Evolutionary conservation across 37 sponge, comb jelly and placozoan genomes (phyloP).

Genomic region (Haliclona indistincta): DNA sequence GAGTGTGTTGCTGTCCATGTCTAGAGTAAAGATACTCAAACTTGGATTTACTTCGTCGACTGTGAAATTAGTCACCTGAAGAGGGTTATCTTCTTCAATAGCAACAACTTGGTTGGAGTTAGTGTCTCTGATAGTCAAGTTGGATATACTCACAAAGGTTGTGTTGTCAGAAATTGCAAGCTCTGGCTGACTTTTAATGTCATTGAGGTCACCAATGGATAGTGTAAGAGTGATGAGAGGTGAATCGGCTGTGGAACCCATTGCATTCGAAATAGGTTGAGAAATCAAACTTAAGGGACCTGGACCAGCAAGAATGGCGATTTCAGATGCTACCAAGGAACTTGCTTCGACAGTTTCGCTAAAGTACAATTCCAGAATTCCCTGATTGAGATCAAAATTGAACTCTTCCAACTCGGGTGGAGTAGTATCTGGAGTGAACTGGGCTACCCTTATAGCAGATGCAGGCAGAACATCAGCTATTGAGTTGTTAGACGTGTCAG

Average conservation of each 20-base stretch:
- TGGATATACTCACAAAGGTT: slow-evolving; percentile 72
- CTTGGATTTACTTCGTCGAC: slow-evolving; percentile 60
- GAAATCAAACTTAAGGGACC: not conserved
- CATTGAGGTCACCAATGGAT: slow-evolving; percentile 51
- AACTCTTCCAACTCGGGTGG: slow-evolving; percentile 59
- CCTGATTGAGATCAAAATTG: slow-evolving; percentile 72
- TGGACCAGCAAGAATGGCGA: slow-evolving; percentile 49
- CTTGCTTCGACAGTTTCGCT: slow-evolving; percentile 72
- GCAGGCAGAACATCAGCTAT: slow-evolving; percentile 9
- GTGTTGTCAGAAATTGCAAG: slow-evolving; percentile 65
- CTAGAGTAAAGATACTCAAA: slow-evolving; percentile 47
- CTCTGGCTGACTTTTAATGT: slow-evolving; percentile 47
- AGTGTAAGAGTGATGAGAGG: slow-evolving; percentile 34
- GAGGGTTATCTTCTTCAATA: slow-evolving; percentile 31
- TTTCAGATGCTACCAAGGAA: slow-evolving; percentile 43
- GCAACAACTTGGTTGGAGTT: slow-evolving; percentile 49
- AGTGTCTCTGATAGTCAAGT: slow-evolving; percentile 55
- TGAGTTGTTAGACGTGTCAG: slow-evolving; percentile 50
- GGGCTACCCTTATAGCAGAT: slow-evolving; percentile 9
- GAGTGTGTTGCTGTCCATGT: slow-evolving; percentile 70
- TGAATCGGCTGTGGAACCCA: slow-evolving; percentile 34
- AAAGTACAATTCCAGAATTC: slow-evolving; percentile 67
- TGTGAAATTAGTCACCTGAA: slow-evolving; percentile 37
- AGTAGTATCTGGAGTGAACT: slow-evolving; percentile 65
- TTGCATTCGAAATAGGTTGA: not conserved